phyloP scores from a whole-genome alignment of 2,113 vertebrate species.

The Catharus fuscescens region DNA sequence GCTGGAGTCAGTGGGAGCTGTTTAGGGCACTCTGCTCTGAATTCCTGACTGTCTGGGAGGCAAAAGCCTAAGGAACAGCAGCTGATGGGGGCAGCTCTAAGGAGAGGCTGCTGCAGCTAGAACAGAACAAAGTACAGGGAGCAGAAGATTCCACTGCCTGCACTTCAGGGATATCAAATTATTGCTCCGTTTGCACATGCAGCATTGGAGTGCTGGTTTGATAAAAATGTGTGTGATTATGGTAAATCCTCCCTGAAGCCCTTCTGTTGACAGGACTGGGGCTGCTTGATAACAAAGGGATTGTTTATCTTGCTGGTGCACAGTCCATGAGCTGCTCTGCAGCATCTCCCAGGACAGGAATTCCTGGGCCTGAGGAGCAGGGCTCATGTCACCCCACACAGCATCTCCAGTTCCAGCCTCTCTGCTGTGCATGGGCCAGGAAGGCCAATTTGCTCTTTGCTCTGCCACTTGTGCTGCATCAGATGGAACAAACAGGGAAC shows the following conservation, averaged over 20 bases:
- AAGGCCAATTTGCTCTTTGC: background rate
- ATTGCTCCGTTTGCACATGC: background rate
- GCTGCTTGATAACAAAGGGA: slow-evolving; percentile 25
- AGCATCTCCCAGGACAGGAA: slow-evolving; percentile 22
- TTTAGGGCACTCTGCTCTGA: background rate
- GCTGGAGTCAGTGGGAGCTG: background rate
- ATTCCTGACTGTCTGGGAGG: background rate
- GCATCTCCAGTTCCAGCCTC: background rate
- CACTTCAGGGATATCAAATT: background rate
- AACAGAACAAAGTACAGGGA: background rate
- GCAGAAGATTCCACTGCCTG: background rate
- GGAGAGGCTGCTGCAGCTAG: background rate
- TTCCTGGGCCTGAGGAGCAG: background rate
- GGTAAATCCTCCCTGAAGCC: background rate
- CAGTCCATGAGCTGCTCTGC: background rate
- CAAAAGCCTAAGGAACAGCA: background rate
- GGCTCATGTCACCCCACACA: background rate
- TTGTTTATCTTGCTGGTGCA: slow-evolving; percentile 17
- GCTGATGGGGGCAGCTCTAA: background rate
- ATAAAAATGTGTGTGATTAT: background rate
- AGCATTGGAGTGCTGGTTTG: background rate
- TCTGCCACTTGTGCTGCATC: background rate
- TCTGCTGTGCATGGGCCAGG: background rate
- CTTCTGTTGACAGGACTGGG: background rate
- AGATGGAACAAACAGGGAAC: slow-evolving; percentile 11